Evolutionary conservation across 1,140 invertebrate genomes (phyloP).

Genomic region (Babylonia areolata): DNA sequence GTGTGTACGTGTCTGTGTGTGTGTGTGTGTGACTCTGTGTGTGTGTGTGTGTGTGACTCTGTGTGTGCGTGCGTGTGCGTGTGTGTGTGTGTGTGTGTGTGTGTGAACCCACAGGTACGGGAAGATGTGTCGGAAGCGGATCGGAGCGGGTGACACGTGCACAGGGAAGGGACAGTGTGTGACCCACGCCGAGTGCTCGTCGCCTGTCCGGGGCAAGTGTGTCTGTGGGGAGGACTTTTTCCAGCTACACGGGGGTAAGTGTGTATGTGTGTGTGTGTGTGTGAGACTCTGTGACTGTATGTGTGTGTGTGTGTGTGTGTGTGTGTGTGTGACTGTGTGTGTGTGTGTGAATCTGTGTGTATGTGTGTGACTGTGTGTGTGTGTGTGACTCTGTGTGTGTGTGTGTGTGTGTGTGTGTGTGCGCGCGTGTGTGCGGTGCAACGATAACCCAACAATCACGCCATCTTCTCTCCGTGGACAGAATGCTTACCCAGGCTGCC

Average conservation of each 20-base stretch:
- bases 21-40: not conserved
- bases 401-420: not conserved
- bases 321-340: not conserved
- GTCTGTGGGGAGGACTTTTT: slow-evolving; percentile 36
- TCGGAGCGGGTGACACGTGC: slow-evolving; percentile 28
- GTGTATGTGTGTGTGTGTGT: not conserved
- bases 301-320: not conserved
- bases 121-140: slow-evolving; percentile 24
- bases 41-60: not conserved
- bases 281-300: not conserved
- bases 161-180: slow-evolving; percentile 34
- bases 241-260: slow-evolving; percentile 20
- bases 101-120: not conserved
- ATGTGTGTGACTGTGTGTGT: not conserved
- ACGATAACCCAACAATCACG: not conserved
- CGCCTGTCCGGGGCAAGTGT: slow-evolving; percentile 38
- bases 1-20: too few species aligned
- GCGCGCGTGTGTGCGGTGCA: too few species aligned
- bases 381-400: not conserved
- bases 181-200: slow-evolving; percentile 35
- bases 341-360: not conserved
- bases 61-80: not conserved
- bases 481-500: slow-evolving; percentile 16
- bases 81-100: not conserved
- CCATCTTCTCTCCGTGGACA: not conserved